These are phyloP conservation scores for Octopus sinensis DNA, from an alignment of 1,140 invertebrate species.

Conservation along the genomic window DNA sequence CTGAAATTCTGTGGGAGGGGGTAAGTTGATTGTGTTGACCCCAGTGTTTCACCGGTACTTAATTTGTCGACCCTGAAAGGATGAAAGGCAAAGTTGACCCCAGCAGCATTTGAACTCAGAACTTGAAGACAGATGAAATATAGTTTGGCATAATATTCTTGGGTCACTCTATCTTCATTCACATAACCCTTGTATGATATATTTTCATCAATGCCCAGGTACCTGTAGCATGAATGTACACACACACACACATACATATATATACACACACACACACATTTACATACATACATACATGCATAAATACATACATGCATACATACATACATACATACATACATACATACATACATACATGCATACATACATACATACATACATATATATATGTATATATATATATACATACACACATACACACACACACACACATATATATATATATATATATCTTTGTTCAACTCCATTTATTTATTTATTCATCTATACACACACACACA, in stretches of 20 bases:
- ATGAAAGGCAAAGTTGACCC: too few species aligned
- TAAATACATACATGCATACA: not conserved
- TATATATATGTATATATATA: constrained; percentile 2
- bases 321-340: not conserved
- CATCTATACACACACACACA: not conserved
- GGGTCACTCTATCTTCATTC: too few species aligned
- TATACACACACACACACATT: not conserved
- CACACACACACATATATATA: constrained; percentile 1
- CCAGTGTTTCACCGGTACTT: too few species aligned
- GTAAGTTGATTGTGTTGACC: too few species aligned
- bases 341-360: not conserved
- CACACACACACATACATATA: not conserved
- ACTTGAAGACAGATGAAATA: too few species aligned
- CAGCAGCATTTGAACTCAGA: too few species aligned
- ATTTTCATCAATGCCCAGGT: too few species aligned
- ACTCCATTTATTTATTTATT: not conserved
- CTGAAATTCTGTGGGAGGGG: too few species aligned
- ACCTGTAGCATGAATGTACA: not conserved
- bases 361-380: not conserved
- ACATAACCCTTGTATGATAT: too few species aligned
- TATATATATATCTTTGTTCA: too few species aligned
- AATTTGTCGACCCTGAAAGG: too few species aligned
- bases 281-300: not conserved
- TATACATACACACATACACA: not conserved
- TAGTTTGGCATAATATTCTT: too few species aligned